Base-by-base conservation (phyloP, 2,888 invertebrate genomes). In the Merodon equestris region DNA sequence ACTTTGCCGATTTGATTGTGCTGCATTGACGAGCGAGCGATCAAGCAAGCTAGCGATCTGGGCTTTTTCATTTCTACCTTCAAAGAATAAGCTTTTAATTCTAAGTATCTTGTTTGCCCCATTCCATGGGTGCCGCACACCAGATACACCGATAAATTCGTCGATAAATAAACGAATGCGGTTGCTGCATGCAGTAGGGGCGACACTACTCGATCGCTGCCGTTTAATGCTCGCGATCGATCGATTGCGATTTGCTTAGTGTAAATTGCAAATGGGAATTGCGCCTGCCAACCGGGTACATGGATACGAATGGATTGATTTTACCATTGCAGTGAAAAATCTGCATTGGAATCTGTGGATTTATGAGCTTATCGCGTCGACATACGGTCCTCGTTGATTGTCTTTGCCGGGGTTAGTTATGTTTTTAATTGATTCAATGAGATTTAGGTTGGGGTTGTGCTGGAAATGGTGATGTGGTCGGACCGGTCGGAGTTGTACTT, bases 61-160 rank as follows among this genome's bases (percentile, higher is more conserved):
- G 27, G 27, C 27, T 72, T 47, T 40, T 40, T 40, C 3, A n/a
- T 40, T 40, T 9, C n/a, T 67, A 73, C 68, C 40, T 74, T 70
- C 70, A 50, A 64, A 70, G 63, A 63, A 68, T 67, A 42, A 79
- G 79, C 79, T 74, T 74, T 74, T 74, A 70, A 64, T 79, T 74
- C 73, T 68, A 73, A 79, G 63, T 27, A 27, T 27, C 27, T 27
- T 27, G 27, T 40, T 68, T 40, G 54, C 44, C 58, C 27, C 27
- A 68, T 53, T 74, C 73, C 68, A 79, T 74, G 64, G 64, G 68
- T 74, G 74, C 79, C 79, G 79, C 73, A 45, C 67, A 4, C 27
- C 27, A 36, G 64, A 58, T 63, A 61, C 17, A 47, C 48, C 47
- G 77, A 77, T 77, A 56, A 74, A 64, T 74, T 12, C 47, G 40